Base-by-base conservation (phyloP, 2,113 vertebrate species). In the Promerops cafer region DNA sequence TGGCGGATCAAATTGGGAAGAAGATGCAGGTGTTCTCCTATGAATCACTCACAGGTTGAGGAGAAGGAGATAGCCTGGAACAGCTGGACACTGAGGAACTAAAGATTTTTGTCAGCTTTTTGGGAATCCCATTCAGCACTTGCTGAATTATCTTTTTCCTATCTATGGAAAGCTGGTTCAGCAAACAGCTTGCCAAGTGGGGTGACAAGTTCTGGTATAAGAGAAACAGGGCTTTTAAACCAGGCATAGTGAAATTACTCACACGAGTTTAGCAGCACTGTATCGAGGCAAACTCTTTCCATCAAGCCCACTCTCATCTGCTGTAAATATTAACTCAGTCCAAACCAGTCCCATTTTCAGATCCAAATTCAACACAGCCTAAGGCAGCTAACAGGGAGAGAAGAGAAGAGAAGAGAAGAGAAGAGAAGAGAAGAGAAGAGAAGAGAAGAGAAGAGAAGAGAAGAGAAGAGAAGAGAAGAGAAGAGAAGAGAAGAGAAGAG, bases 111-210 rank as follows among this genome's bases (percentile, higher is more conserved):
- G 39, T 50, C 53, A 85, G 9, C 10, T 31, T 89, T 84, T 74
- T 63, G 50, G 44, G 54, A 59, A 88, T 57, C 11, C 19, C 60
- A n/a, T 83, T 83, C 56, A 86, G 47, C 28, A 57, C 14, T 71
- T 91, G 23, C 20, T 91, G 69, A 89, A 81, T 70, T n/a, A 78
- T 52, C 15, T 39, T 74, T 21, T 91, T 63, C 59, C 85, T 90
- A 3, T n/a, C 35, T 52, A 15, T 42, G 40, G 47, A 70, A 90
- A 86, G 27, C 1, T 56, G 21, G 61, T 93, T 47, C 50, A 72
- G 56, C 22, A 90, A 87, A 86, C 1, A 7, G 23, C 31, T 89
- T 85, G 70, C 35, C 28, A 65, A 57, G 27, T 22, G 45, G n/a
- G 10, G 30, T 11, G 2, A n/a, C 35, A 56, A 56, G n/a, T 63